Evolutionary conservation across 2,888 invertebrate genomes (phyloP), one percentile per base, ranked within the genome.

Genomic region (Ichneumoninae sp.): DNA sequence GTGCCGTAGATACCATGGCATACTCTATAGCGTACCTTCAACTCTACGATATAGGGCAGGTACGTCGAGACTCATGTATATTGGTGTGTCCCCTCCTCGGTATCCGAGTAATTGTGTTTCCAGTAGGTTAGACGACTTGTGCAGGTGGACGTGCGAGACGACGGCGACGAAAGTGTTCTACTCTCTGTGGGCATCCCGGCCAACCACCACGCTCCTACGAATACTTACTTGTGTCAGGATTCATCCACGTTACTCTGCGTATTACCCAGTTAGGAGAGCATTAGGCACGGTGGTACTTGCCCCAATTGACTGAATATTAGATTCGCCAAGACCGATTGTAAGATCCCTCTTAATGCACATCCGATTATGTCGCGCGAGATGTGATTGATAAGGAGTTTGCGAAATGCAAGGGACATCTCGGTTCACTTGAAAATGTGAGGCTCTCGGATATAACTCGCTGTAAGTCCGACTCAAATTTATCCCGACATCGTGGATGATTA

Each of bases 61-160:
- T 44, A 65, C 80, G 76, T 76, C 13, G 50, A 68, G 6, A n/a
- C 54, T n/a, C 57, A 22, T 52, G 65, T 65, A 33, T 74, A 33
- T 71, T 7, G 22, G 52, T 83, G 30, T 76, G 44, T 4, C 65
- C 52, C n/a, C 33, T 26, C 65, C 66, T 30, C 50, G 57, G 68
- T 78, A 80, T 60, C 54, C 77, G 65, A 66, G 86, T 85, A 87
- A 86, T 87, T 87, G 81, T 87, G 65, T 83, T 87, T 86, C 84
- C 82, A 81, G 77, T 71, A 77, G 82, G 75, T 83, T 84, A 68
- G 78, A 81, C 75, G 77, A 76, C 82, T 82, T 66, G 50, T 74
- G 76, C 77, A 70, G 82, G 68, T 83, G 82, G 79, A 86, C 70
- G 76, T 50, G 57, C 40, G 57, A 60, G 60, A 80, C 44, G 71